Conservation (phyloP, 2,888 invertebrate species). For the Synergus laeviventris region DNA sequence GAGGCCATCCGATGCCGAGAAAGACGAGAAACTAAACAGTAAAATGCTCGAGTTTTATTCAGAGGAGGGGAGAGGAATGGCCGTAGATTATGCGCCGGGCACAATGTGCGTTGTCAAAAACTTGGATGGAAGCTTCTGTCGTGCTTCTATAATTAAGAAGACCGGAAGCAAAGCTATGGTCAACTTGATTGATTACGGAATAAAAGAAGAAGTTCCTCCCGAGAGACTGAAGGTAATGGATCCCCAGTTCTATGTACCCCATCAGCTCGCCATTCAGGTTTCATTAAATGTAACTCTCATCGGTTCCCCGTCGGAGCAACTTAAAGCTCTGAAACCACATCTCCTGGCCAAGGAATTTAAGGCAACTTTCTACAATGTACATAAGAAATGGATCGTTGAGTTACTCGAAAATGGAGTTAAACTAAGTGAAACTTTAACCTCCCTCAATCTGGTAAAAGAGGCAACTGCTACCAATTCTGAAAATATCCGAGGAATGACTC, state of each 20-base stretch:
- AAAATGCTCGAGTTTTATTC: conserved; percentile 80
- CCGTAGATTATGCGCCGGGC: conserved; percentile 76
- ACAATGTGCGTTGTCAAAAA: conserved; percentile 81
- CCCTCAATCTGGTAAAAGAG: conserved; percentile 55
- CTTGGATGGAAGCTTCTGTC: conserved; percentile 85
- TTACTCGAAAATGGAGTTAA: conserved; percentile 78
- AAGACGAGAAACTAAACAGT: conserved; percentile 76
- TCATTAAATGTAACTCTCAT: conserved; percentile 63
- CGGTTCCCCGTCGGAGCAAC: conserved; percentile 76
- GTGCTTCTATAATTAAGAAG: conserved; percentile 78
- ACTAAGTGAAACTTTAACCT: conserved; percentile 77
- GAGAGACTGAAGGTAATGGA: conserved; percentile 75
- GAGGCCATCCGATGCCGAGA: conserved; percentile 76
- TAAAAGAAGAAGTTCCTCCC: conserved; percentile 79
- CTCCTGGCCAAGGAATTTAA: conserved; percentile 77
- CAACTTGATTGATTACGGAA: conserved; percentile 85
- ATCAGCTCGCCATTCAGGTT: conserved; percentile 68
- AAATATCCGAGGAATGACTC: conserved; percentile 61
- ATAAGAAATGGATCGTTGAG: conserved; percentile 79
- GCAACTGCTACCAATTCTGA: conserved; percentile 63
- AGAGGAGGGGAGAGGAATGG: conserved; percentile 77
- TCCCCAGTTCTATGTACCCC: conserved; percentile 63
- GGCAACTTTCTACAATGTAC: conserved; percentile 78
- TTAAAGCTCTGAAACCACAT: conserved; percentile 62
- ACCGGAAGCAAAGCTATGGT: conserved; percentile 77